phyloP scores from a whole-genome alignment of 2,113 vertebrate species.

The Mungos mungo region DNA sequence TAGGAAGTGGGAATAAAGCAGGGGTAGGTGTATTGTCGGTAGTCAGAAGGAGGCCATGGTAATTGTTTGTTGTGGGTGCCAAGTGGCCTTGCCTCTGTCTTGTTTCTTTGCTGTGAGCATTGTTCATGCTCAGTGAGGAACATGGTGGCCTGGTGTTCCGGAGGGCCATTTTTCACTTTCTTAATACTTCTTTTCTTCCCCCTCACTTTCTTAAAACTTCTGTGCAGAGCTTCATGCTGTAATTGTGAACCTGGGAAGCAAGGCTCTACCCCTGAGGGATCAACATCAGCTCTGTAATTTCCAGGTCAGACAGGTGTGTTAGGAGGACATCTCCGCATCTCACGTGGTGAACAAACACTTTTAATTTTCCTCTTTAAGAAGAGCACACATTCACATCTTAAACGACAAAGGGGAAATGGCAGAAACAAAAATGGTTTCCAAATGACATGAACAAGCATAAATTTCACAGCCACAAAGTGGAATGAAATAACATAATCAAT shows the following conservation, averaged over 20 bases:
- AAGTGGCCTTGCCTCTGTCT: neutral
- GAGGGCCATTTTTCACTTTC: neutral
- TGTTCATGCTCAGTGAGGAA: neutral
- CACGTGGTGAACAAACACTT: neutral
- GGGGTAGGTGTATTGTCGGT: neutral
- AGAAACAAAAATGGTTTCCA: neutral
- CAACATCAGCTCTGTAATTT: neutral
- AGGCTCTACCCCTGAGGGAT: neutral
- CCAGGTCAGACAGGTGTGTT: neutral
- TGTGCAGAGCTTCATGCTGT: neutral
- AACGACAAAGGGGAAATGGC: neutral
- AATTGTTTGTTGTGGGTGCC: neutral
- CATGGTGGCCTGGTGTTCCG: neutral
- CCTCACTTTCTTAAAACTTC: neutral
- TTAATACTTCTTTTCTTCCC: neutral
- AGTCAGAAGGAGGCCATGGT: neutral
- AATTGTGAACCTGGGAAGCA: neutral
- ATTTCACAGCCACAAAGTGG: neutral
- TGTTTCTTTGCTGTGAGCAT: neutral
- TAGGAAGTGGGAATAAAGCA: neutral
- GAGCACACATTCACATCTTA: neutral
- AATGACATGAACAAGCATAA: neutral
- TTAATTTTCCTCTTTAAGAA: slow-evolving; percentile 17
- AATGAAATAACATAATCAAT: slow-evolving; percentile 29
- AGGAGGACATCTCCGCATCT: neutral